Evolutionary conservation across 2,888 invertebrate genomes (phyloP), one percentile per base, ranked within the genome.

Genomic region (Eurytoma californica): DNA sequence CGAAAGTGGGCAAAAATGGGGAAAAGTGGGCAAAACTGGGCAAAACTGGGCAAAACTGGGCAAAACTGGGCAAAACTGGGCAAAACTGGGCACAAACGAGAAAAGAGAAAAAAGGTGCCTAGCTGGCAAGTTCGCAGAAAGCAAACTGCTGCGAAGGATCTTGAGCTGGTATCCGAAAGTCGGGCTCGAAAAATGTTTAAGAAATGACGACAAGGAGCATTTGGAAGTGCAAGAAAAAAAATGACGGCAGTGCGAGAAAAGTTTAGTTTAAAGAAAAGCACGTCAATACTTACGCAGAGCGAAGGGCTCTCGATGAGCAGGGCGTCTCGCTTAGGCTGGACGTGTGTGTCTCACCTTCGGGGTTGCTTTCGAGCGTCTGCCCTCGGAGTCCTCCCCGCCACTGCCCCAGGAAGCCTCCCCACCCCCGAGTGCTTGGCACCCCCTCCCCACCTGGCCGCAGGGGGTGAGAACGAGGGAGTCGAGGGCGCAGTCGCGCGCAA

Each of bases 331-430:
- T 81, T 68, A 79, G 72, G 80, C 70, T 80, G 75, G 88, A 88
- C 87, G 88, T 89, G 67, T 77, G 74, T 76, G 90, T 89, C 89
- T 89, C 90, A 89, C 86, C 89, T 87, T 89, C 86, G 88, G 88
- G 88, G 86, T 88, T 84, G 90, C 89, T 88, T 88, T 87, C 85
- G 85, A 88, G 89, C 90, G 89, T 90, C 90, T 90, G 90, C 86
- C 88, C 88, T 86, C 87, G 84, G 79, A 88, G 86, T 88, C 84
- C 86, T 90, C 90, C 90, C 89, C 89, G 89, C 89, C 89, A 88
- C 89, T 84, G 83, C 80, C 70, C 77, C 83, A 74, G 80, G 82
- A 82, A 82, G 82, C 82, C 79, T 79, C 80, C 84, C 84, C 76
- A 51, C 77, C 53, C 55, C 9, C 4, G 12, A 55, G 73, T 69